Evolutionary conservation across 2,888 invertebrate species (phyloP).

Genomic region (Trilocha varians): DNA sequence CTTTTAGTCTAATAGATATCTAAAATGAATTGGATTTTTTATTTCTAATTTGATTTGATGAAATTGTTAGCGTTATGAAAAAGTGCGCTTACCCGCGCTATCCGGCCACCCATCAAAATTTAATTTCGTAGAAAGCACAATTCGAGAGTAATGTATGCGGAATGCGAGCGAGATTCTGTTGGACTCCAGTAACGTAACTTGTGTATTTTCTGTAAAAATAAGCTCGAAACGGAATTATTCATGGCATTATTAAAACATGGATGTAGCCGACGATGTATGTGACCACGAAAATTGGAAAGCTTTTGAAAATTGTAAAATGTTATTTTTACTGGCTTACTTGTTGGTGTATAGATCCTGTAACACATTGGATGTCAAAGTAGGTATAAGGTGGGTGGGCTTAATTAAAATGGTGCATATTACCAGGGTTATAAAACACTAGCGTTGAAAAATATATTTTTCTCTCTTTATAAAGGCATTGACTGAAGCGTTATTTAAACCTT

Average conservation of each 20-base stretch:
- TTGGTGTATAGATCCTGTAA: too few relatives aligned
- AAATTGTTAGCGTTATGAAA: constrained; percentile 29
- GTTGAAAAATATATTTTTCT: too few relatives aligned
- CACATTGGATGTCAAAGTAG: too few relatives aligned
- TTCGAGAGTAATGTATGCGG: constrained; percentile 52
- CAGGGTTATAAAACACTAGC: too few relatives aligned
- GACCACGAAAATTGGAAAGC: background rate
- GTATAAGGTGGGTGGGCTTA: too few relatives aligned
- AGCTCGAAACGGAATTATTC: background rate
- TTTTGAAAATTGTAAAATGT: too few relatives aligned
- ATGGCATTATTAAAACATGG: background rate
- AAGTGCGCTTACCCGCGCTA: constrained; percentile 41
- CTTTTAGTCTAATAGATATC: background rate
- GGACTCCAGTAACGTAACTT: constrained; percentile 20
- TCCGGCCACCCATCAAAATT: constrained; percentile 57
- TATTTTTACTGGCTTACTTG: too few relatives aligned
- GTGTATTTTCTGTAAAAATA: constrained; percentile 13
- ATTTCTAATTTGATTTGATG: constrained; percentile 3
- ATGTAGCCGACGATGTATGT: background rate
- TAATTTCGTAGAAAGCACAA: constrained; percentile 64
- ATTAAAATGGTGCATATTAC: too few relatives aligned
- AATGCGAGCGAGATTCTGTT: constrained; percentile 27
- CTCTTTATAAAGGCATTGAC: too few relatives aligned
- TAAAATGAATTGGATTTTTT: background rate
- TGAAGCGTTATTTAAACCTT: too few relatives aligned